Percentiles rank a stretch among this genome's conserved stretches.
Conservation (phyloP, 2,113 vertebrate species). For the Uria lomvia region DNA sequence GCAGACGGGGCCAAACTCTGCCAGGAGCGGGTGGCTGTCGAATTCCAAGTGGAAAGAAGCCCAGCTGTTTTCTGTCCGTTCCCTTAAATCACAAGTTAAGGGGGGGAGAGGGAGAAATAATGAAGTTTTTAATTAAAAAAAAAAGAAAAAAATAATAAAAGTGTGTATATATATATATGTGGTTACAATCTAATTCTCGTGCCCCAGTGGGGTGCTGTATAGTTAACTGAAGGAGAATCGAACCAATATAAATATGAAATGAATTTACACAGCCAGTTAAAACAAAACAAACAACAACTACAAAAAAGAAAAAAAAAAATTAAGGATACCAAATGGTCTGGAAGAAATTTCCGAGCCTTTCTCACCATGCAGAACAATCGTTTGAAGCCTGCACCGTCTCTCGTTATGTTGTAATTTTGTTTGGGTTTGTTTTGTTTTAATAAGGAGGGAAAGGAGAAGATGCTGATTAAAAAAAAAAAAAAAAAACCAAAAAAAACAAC, state of each 20-base stretch:
- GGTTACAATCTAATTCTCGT: conserved; percentile 72
- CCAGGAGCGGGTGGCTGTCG: conserved; percentile 9
- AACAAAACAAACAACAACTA: conserved; percentile 28
- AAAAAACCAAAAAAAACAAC: no score
- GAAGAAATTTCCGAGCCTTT: conserved; percentile 47
- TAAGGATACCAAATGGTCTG: conserved; percentile 37
- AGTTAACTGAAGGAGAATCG: conserved; percentile 67
- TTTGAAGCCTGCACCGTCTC: conserved; percentile 58
- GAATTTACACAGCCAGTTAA: conserved; percentile 55
- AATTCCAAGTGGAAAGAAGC: conserved; percentile 24
- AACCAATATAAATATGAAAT: conserved; percentile 48
- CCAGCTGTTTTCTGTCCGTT: conserved; percentile 29
- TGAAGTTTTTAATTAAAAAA: conserved; percentile 75
- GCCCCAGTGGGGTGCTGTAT: conserved; percentile 77
- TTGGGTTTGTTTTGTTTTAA: conserved; percentile 59
- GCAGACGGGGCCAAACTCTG: background rate
- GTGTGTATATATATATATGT: conserved; percentile 66
- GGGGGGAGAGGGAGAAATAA: conserved; percentile 53
- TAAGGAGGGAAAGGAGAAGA: conserved; percentile 47
- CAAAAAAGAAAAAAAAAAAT: background rate
- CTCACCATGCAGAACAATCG: conserved; percentile 46
- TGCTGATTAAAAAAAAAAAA: background rate
- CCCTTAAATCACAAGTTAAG: conserved; percentile 55
- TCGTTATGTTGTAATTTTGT: conserved; percentile 50
- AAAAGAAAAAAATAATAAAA: conserved; percentile 35